Conservation (phyloP, 2,888 invertebrate genomes). For the Parnassius smintheus region DNA sequence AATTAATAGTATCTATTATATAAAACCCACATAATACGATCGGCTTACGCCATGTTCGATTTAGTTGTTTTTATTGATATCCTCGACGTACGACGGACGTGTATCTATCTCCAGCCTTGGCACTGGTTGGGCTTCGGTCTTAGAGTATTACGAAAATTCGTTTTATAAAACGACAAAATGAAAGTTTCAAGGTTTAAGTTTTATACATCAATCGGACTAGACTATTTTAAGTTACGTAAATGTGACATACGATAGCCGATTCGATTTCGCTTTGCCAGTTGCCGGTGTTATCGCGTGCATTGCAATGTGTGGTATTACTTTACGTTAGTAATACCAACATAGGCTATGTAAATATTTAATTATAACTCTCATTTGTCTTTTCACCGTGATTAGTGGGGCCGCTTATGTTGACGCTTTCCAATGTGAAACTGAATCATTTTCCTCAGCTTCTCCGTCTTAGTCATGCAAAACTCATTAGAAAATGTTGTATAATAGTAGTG, state of each 20-base stretch:
- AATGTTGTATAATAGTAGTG: conserved; percentile 34
- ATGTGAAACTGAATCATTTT: conserved; percentile 58
- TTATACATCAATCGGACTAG: conserved; percentile 10
- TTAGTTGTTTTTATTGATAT: no score
- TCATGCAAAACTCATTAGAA: conserved; percentile 73
- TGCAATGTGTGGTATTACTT: conserved; percentile 2
- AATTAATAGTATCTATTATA: no score
- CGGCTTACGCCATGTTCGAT: no score
- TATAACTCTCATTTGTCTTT: conserved; percentile 24
- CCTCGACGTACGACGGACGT: no score
- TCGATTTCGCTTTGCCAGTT: not conserved
- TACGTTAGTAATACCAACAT: not conserved
- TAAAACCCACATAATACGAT: no score
- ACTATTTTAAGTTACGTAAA: conserved; percentile 5
- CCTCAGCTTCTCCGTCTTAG: conserved; percentile 48
- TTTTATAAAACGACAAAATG: conserved; percentile 4
- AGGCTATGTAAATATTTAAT: conserved; percentile 27
- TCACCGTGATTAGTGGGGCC: conserved; percentile 34
- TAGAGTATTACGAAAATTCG: conserved; percentile 9
- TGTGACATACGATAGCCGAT: conserved; percentile 9
- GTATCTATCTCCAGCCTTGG: conserved; percentile 7
- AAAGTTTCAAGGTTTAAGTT: conserved; percentile 15
- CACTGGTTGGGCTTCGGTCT: conserved; percentile 15
- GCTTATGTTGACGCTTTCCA: conserved; percentile 56
- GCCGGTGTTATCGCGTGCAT: conserved; percentile 4